phyloP scores from a whole-genome alignment of 2,888 invertebrate species.

The Synergus itoensis region DNA sequence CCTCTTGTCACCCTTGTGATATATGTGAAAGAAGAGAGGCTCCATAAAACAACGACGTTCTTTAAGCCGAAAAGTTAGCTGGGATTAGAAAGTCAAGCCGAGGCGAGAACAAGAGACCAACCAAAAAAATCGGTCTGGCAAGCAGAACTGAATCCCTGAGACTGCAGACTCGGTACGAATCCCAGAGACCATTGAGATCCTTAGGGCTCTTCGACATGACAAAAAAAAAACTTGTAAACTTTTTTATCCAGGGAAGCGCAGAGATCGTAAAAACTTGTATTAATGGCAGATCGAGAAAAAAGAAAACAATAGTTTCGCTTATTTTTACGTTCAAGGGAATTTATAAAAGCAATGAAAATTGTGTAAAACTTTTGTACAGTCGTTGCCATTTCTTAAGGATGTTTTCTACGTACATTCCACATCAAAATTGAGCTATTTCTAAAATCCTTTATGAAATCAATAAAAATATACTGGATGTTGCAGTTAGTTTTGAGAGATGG shows the following conservation, averaged over 20 bases:
- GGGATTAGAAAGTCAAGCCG: constrained; percentile 40
- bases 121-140: constrained; percentile 34
- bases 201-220: constrained; percentile 35
- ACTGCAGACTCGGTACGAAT: constrained; percentile 27
- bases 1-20: constrained; percentile 25
- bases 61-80: constrained; percentile 39
- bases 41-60: constrained; percentile 34
- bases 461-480: too few species aligned
- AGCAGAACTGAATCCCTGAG: constrained; percentile 39
- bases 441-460: too few species aligned
- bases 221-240: constrained; percentile 37
- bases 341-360: background rate
- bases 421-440: too few species aligned
- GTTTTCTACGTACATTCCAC: too few species aligned
- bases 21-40: constrained; percentile 17
- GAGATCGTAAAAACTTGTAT: constrained; percentile 23
- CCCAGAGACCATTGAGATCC: constrained; percentile 26
- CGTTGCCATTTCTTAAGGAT: background rate
- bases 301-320: background rate
- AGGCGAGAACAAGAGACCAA: constrained; percentile 36
- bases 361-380: background rate
- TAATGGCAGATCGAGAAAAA: constrained; percentile 24
- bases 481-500: background rate
- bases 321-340: background rate
- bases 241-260: background rate